These are phyloP conservation scores for Phalacrocorax carbo DNA, from an alignment of 2,113 vertebrate genomes.

Conservation along the genomic window DNA sequence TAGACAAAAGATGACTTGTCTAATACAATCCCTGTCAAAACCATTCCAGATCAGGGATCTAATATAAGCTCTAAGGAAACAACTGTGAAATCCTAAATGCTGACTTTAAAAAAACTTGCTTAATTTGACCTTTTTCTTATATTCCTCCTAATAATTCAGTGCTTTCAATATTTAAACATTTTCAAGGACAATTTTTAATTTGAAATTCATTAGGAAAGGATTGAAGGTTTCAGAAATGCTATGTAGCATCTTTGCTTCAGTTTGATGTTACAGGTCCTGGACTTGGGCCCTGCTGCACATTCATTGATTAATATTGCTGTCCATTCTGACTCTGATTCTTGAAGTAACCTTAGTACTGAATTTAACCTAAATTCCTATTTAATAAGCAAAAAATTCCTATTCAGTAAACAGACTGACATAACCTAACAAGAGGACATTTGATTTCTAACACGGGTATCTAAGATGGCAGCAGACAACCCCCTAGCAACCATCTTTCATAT, in stretches of 20 bases:
- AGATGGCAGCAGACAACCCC: neutral
- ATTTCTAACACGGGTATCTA: neutral
- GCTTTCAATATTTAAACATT: neutral
- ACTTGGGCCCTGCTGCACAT: neutral
- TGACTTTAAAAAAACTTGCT: neutral
- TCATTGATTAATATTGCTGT: neutral
- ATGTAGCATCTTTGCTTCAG: neutral
- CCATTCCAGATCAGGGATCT: neutral
- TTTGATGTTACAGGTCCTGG: neutral
- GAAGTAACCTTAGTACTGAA: neutral
- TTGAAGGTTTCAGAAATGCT: neutral
- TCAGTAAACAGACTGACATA: neutral
- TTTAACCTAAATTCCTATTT: neutral
- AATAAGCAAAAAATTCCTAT: neutral
- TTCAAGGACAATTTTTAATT: neutral
- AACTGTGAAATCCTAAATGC: neutral
- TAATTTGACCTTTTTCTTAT: neutral
- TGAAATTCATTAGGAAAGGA: neutral
- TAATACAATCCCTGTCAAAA: conserved; percentile 17
- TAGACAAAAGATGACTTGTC: conserved; percentile 1
- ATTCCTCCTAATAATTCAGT: neutral
- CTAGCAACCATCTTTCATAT: neutral
- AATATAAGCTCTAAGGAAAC: neutral
- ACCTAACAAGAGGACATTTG: neutral
- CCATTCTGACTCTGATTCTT: neutral